Evolutionary conservation across 2,888 invertebrate genomes (phyloP), one percentile per base, ranked within the genome.

Genomic region (Drosophila mimica): DNA sequence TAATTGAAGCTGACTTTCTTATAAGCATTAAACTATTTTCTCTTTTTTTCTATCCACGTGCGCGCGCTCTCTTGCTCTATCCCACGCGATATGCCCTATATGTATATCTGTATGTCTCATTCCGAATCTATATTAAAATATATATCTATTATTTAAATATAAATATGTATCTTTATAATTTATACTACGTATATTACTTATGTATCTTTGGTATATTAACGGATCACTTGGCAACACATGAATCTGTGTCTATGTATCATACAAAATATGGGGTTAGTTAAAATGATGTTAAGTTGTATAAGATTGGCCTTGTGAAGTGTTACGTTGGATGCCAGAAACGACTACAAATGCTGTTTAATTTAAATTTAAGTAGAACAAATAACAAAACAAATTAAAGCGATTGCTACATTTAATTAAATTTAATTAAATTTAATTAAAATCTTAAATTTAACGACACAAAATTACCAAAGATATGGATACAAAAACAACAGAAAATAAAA

Each of bases 281-380:
- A 93, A 93, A 91, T 88, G 91, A 93, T 92, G 92, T 91, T 93
- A 81, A 91, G 92, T 91, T 92, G 93, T 91, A 91, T 92, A 91
- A 67, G 91, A 92, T 92, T 93, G 92, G 93, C 93, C 93, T 92
- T 93, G 92, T 91, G 92, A 91, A 92, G 91, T 93, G 89, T 92
- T 93, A 90, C 92, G 93, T 91, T 93, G 92, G 93, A 92, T 93
- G 92, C 93, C 93, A 93, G 92, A 93, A 91, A 91, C 92, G 92
- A 93, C 93, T 92, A 92, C 93, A 91, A 93, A 93, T 91, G 92
- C 92, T 91, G 92, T 93, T 92, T 92, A 91, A 88, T 74, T 86
- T 87, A 84, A 85, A 85, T 90, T 87, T 91, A 92, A 92, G 91
- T 91, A 92, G 91, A 89, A 81, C 74, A 90, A 86, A 78, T 83